Percentiles rank a stretch among this genome's conserved stretches.
phyloP scores from a whole-genome alignment of 2,113 vertebrate species.

The Laticauda laticaudata region DNA sequence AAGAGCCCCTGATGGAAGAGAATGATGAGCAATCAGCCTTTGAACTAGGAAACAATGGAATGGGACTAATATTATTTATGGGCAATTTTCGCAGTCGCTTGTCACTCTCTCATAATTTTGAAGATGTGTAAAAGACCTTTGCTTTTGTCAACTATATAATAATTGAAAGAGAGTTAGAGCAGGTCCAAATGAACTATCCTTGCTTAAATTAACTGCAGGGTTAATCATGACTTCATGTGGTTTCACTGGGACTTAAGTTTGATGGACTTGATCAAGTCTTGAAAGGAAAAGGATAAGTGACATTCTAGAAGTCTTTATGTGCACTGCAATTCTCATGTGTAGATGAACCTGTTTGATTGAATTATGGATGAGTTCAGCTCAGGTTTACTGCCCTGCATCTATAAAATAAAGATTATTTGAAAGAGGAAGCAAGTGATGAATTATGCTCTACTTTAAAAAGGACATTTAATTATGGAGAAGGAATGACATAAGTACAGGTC shows the following conservation, averaged over 20 bases:
- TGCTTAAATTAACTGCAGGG: neutral
- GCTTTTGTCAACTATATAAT: slow-evolving; percentile 6
- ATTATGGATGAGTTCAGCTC: neutral
- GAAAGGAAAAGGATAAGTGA: neutral
- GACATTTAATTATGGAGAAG: neutral
- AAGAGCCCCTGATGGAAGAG: slow-evolving; percentile 85
- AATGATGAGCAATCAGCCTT: slow-evolving; percentile 44
- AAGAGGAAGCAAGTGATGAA: neutral
- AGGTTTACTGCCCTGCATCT: neutral
- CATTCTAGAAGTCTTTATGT: neutral
- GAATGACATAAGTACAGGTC: neutral
- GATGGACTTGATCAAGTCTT: neutral
- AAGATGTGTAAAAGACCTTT: neutral
- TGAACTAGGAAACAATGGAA: slow-evolving; percentile 14
- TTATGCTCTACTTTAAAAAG: neutral
- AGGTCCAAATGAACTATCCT: neutral
- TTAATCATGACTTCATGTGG: neutral
- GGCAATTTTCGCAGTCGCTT: slow-evolving; percentile 15
- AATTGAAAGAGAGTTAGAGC: neutral
- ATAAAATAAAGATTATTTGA: neutral
- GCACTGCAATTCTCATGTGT: neutral
- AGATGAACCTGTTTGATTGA: neutral
- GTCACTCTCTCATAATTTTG: neutral
- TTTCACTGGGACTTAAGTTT: neutral
- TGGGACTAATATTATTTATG: neutral